Evolutionary conservation across 1,140 invertebrate genomes (phyloP), one percentile per base, ranked within the genome.

Genomic region (Aricia agestis): DNA sequence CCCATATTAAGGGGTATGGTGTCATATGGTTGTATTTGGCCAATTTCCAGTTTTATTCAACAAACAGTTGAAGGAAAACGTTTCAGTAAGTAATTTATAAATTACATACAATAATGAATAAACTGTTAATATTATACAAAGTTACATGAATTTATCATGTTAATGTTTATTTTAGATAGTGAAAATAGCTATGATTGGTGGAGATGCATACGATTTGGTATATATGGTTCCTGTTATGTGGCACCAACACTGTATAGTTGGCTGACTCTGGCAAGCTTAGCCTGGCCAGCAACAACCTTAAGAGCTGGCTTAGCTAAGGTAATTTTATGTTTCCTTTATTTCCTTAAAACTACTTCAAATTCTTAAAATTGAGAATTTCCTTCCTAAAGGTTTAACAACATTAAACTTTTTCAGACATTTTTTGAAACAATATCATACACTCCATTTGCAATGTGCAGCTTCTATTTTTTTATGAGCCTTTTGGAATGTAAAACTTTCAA

Each of bases 341-440:
- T 9, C 36, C 36, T 36, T 36, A 7, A 36, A 36, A 36, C 36
- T 7, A 9, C 9, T 36, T 36, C 36, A 36, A 36, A 9, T 36
- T 36, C 36, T 7, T 7, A 36, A 36, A 36, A 36, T 36, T 36
- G 9, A 36, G 9, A 7, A 7, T 36, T 36, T 36, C 5, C 36
- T 36, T 36, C 25, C 5, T 36, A 5, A 4, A 36, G 6, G 6
- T 25, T 36, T 36, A 36, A 36, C 45, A 52, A 42, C 11, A 42
- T 42, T 63, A 69, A 17, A 25, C 15, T 5, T 72, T 89, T 93
- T 52, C 79, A 97, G 96, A 96, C 96, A 73, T 79, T 95, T 36
- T 92, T 97, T 57, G 97, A 97, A 92, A 96, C 97, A 92, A 89
- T 97, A 10, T 94, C 95, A 1, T 97, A 97, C 82, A 95, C 95